These are phyloP conservation scores for Helicoverpa assulta DNA, from an alignment of 2,888 invertebrate genomes.

Conservation along the genomic window DNA sequence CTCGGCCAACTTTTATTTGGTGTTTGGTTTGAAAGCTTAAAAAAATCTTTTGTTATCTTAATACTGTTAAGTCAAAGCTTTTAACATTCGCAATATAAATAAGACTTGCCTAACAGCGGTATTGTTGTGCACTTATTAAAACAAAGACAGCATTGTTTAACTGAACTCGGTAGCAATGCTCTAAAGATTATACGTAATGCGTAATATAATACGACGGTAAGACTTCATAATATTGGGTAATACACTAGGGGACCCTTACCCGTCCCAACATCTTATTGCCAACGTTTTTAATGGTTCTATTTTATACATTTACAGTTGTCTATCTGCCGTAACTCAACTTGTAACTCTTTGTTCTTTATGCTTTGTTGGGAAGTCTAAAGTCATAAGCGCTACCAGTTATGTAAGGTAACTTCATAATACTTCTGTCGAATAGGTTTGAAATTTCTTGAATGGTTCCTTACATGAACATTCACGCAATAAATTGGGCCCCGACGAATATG, in stretches of 20 bases:
- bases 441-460: slow-evolving; percentile 17
- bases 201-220: slow-evolving; percentile 10
- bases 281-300: no score
- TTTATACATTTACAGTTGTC: no score
- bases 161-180: slow-evolving; percentile 27
- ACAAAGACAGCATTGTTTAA: slow-evolving; percentile 33
- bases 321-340: no score
- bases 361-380: slow-evolving; percentile 10
- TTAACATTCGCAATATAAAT: slow-evolving; percentile 12
- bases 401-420: slow-evolving; percentile 1
- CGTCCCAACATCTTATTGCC: no score
- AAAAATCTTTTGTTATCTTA: slow-evolving; percentile 14
- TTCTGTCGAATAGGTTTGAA: slow-evolving; percentile 17
- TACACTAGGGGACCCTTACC: not conserved
- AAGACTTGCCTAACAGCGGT: slow-evolving; percentile 1
- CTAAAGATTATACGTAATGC: slow-evolving; percentile 6
- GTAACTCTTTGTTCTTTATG: slow-evolving; percentile 2
- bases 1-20: no score
- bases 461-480: slow-evolving; percentile 48
- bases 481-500: slow-evolving; percentile 64
- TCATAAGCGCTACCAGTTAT: no score
- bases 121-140: slow-evolving; percentile 25
- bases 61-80: not conserved
- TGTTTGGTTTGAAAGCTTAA: not conserved
- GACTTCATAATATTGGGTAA: not conserved